A percentile compares a stretch with the other conserved stretches of the same genome.
Conservation (phyloP, 2,113 vertebrate genomes). For the Chamaea fasciata region DNA sequence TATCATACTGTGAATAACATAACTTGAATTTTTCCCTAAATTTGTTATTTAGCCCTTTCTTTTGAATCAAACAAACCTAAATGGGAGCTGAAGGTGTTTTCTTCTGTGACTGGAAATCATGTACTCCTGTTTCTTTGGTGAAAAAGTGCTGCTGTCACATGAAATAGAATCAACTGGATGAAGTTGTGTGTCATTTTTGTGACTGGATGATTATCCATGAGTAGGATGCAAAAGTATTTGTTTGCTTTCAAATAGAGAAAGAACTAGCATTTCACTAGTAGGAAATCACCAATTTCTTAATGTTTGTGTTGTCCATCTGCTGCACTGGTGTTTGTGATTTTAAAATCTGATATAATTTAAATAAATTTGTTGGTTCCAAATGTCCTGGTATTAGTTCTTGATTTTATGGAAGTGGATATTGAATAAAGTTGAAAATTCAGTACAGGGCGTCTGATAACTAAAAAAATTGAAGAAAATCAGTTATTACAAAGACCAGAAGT, state of each 20-base stretch:
- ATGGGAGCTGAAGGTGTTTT: not conserved
- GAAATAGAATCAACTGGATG: not conserved
- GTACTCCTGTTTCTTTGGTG: not conserved
- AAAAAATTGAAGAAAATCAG: not conserved
- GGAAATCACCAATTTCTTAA: not conserved
- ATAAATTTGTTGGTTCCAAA: not conserved
- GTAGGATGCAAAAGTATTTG: not conserved
- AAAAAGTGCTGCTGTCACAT: not conserved
- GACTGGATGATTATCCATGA: not conserved
- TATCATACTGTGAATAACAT: not conserved
- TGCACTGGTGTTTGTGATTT: not conserved
- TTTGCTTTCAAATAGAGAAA: not conserved
- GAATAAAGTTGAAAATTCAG: not conserved
- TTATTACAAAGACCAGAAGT: not conserved
- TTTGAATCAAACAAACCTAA: conserved; percentile 3
- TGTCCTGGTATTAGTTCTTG: not conserved
- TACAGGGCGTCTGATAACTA: not conserved
- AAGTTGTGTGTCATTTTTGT: not conserved
- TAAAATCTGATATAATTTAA: not conserved
- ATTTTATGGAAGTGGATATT: not conserved
- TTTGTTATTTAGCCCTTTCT: conserved; percentile 12
- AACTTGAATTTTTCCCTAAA: not conserved
- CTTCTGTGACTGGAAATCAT: not conserved
- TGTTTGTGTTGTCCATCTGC: not conserved
- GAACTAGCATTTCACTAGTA: not conserved